A percentile compares a stretch with the other conserved stretches of the same genome.
These are phyloP conservation scores for Lophura nycthemera DNA, from an alignment of 2,113 vertebrate genomes.

Conservation along the genomic window DNA sequence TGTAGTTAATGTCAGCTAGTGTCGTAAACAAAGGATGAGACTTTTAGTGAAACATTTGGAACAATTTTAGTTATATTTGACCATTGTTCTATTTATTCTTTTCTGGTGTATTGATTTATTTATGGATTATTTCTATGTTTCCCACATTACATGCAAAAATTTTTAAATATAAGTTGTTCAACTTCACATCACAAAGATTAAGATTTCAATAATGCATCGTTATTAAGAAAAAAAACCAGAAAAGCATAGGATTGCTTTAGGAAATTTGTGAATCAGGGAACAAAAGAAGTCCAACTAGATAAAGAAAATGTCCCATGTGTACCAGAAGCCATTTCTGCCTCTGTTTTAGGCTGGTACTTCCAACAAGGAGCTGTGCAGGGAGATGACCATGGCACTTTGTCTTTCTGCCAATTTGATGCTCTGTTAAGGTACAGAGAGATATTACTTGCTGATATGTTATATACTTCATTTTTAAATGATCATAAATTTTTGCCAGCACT, in stretches of 20 bases:
- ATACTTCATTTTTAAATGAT: slow-evolving; percentile 72
- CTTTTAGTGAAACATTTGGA: not conserved
- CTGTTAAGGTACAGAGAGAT: slow-evolving; percentile 40
- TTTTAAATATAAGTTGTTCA: not conserved
- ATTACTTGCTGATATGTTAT: slow-evolving; percentile 57
- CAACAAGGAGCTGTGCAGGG: not conserved
- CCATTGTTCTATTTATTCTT: not conserved
- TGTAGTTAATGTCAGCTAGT: not conserved
- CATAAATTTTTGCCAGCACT: slow-evolving; percentile 41
- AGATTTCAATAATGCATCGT: not conserved
- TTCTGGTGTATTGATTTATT: not conserved
- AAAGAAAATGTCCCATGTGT: not conserved
- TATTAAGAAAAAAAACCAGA: not conserved
- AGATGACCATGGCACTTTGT: not conserved
- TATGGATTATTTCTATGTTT: not conserved
- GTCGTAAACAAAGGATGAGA: not conserved
- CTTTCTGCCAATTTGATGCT: slow-evolving; percentile 32
- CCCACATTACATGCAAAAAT: not conserved
- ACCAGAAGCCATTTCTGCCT: not conserved
- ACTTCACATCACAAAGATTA: not conserved
- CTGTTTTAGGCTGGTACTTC: not conserved
- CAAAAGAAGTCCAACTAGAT: not conserved
- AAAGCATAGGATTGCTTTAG: not conserved
- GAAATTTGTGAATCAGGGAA: not conserved
- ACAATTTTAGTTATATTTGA: not conserved